These are phyloP conservation scores for Indicator maculatus DNA, from an alignment of 2,113 vertebrate species.

Conservation along the genomic window DNA sequence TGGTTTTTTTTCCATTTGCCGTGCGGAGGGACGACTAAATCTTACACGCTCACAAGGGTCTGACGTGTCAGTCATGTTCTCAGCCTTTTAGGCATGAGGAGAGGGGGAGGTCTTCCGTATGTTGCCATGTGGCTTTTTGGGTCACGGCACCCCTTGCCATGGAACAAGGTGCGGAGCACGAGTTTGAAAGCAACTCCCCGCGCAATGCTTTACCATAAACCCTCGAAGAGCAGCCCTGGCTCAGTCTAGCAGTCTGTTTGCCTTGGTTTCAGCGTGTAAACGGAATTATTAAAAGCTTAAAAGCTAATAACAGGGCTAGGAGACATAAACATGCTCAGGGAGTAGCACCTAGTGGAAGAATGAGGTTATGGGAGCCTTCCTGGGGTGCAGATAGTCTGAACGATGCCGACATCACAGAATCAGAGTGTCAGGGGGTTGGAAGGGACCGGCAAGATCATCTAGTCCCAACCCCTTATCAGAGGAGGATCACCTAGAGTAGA, in stretches of 20 bases:
- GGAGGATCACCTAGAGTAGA: too few relatives aligned
- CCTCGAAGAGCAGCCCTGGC: not conserved
- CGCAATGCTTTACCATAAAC: rapidly evolving
- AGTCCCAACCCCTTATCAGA: too few relatives aligned
- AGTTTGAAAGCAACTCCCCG: rapidly evolving
- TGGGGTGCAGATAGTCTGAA: rapidly evolving
- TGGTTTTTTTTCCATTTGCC: rapidly evolving
- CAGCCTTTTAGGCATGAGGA: rapidly evolving
- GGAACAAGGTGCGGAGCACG: rapidly evolving
- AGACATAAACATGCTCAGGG: rapidly evolving
- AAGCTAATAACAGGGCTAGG: rapidly evolving
- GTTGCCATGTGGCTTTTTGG: too few relatives aligned
- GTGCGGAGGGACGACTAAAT: rapidly evolving
- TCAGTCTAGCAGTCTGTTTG: rapidly evolving
- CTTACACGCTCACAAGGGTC: rapidly evolving
- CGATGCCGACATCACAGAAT: rapidly evolving
- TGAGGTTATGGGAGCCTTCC: rapidly evolving
- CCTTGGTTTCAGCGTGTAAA: not conserved
- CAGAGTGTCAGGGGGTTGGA: too few relatives aligned
- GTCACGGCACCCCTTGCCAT: not conserved
- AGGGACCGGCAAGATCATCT: too few relatives aligned
- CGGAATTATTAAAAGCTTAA: rapidly evolving
- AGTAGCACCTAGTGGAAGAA: not conserved
- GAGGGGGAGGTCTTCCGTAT: rapidly evolving
- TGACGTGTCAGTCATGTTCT: rapidly evolving